These are phyloP conservation scores for Drosophila erecta DNA, from an alignment of 1,140 invertebrate species.

Conservation along the genomic window DNA sequence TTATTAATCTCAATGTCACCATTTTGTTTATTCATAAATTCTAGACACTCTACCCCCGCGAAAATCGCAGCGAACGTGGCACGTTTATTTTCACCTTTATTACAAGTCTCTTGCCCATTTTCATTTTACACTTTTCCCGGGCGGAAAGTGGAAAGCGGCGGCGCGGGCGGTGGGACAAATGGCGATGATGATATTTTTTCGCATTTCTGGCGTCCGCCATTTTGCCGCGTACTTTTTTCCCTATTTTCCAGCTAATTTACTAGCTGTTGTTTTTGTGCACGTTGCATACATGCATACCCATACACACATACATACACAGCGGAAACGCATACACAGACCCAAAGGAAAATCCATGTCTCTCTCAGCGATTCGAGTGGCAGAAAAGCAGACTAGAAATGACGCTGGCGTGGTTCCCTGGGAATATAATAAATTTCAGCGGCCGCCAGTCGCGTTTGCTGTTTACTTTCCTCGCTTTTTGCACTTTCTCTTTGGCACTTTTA, in stretches of 20 bases:
- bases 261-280: slow-evolving; percentile 76
- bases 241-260: slow-evolving; percentile 81
- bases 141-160: slow-evolving; percentile 1
- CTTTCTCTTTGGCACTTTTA: slow-evolving; percentile 26
- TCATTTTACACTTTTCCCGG: slow-evolving; percentile 37
- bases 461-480: slow-evolving; percentile 58
- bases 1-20: slow-evolving; percentile 66
- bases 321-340: slow-evolving; percentile 30
- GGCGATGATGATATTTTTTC: slow-evolving; percentile 50
- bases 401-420: slow-evolving; percentile 53
- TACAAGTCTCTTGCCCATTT: slow-evolving; percentile 56
- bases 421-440: slow-evolving; percentile 78
- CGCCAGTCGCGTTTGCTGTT: slow-evolving; percentile 75
- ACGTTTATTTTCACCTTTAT: slow-evolving; percentile 60
- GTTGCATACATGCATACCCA: slow-evolving; percentile 5
- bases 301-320: slow-evolving; percentile 8
- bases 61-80: slow-evolving; percentile 18
- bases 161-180: slow-evolving; percentile 10
- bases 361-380: slow-evolving; percentile 59
- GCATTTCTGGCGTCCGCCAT: slow-evolving; percentile 76
- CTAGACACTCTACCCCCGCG: not conserved
- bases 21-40: slow-evolving; percentile 64
- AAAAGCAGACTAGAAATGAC: slow-evolving; percentile 22
- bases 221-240: slow-evolving; percentile 76
- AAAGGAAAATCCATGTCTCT: slow-evolving; percentile 64